These are phyloP conservation scores for Dioctria linearis DNA, from an alignment of 2,888 invertebrate species.

Conservation along the genomic window DNA sequence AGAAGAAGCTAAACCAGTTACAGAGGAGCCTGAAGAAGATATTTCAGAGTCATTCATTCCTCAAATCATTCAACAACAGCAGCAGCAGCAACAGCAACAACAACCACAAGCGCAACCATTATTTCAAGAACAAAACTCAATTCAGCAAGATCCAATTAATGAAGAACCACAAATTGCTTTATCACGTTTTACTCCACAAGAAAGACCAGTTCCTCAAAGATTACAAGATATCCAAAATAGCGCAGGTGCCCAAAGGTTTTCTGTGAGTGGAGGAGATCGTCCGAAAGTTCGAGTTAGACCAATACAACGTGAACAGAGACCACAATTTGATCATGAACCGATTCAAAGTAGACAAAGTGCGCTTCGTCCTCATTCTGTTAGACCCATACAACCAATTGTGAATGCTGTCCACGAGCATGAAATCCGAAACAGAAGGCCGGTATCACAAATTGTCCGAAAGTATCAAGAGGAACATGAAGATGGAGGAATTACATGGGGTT, in stretches of 20 bases:
- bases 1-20: slow-evolving; percentile 76
- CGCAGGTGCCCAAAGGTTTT: slow-evolving; percentile 63
- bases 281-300: slow-evolving; percentile 60
- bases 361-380: slow-evolving; percentile 68
- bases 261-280: slow-evolving; percentile 62
- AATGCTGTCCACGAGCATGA: slow-evolving; percentile 66
- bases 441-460: slow-evolving; percentile 79
- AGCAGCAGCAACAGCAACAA: slow-evolving; percentile 62
- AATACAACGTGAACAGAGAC: slow-evolving; percentile 71
- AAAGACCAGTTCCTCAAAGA: slow-evolving; percentile 64
- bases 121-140: slow-evolving; percentile 65
- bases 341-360: slow-evolving; percentile 61
- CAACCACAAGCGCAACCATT: slow-evolving; percentile 69
- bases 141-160: slow-evolving; percentile 70
- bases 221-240: slow-evolving; percentile 63
- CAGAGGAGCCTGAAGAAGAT: slow-evolving; percentile 78
- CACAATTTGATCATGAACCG: slow-evolving; percentile 72
- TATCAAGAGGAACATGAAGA: slow-evolving; percentile 83
- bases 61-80: slow-evolving; percentile 66
- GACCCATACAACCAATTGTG: slow-evolving; percentile 66
- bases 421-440: slow-evolving; percentile 75
- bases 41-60: slow-evolving; percentile 74
- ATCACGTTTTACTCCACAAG: slow-evolving; percentile 65
- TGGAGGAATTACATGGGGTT: slow-evolving; percentile 90
- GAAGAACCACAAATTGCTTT: slow-evolving; percentile 61